These are phyloP conservation scores for Cephalophus harveyi DNA, from an alignment of 2,113 vertebrate genomes.

Conservation along the genomic window DNA sequence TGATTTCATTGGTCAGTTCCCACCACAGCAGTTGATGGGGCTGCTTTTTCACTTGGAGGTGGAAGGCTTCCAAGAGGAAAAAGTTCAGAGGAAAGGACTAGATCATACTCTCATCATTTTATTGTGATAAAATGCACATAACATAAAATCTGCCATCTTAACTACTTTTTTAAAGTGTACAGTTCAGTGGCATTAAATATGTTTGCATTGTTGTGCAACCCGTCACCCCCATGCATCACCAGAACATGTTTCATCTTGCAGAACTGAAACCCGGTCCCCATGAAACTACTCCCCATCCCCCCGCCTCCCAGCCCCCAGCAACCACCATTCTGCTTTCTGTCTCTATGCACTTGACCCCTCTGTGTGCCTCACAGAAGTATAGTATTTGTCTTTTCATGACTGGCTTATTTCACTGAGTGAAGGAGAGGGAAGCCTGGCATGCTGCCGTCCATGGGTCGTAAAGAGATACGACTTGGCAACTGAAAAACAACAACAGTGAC, in stretches of 20 bases:
- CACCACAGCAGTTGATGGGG: too few species aligned
- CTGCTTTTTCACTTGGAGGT: not conserved
- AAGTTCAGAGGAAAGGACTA: not conserved
- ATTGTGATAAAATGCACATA: not conserved
- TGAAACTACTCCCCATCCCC: not conserved
- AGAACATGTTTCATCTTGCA: too few species aligned
- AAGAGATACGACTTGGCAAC: too few species aligned
- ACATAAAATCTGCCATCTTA: not conserved
- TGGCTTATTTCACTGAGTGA: too few species aligned
- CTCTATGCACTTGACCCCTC: too few species aligned
- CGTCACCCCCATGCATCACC: fast-evolving
- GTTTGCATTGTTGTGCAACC: fast-evolving
- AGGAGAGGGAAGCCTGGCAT: too few species aligned
- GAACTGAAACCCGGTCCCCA: not conserved
- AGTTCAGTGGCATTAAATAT: not conserved
- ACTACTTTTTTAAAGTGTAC: not conserved
- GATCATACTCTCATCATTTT: not conserved
- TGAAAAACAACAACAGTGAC: too few species aligned
- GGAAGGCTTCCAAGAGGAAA: not conserved
- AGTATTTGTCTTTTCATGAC: too few species aligned
- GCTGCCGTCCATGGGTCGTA: too few species aligned
- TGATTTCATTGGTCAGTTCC: not conserved
- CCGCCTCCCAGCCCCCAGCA: not conserved
- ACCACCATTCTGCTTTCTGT: not conserved
- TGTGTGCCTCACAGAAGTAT: too few species aligned